Percentiles rank a stretch among this genome's conserved stretches.
Evolutionary conservation across 2,113 vertebrate species (phyloP).

Genomic region (Pteruthius melanotis): DNA sequence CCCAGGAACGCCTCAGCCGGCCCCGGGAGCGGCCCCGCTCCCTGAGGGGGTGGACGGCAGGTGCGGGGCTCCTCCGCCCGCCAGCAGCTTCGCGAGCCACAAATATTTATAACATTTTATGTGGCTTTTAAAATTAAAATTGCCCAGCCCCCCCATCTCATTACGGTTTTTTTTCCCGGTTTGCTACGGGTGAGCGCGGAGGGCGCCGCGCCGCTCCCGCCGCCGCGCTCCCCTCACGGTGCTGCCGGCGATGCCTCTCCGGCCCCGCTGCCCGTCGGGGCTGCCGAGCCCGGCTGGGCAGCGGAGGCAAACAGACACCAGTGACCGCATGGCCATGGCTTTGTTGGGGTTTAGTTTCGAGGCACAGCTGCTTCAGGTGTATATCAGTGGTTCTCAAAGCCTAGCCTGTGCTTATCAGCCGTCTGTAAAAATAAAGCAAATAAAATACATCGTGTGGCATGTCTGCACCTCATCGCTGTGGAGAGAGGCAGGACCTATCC

Average conservation of each 20-base stretch:
- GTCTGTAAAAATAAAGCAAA: background rate
- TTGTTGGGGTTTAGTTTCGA: background rate
- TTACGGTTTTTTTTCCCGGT: background rate
- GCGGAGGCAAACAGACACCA: background rate
- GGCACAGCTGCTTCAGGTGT: background rate
- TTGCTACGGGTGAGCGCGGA: background rate
- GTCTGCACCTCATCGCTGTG: fast-evolving
- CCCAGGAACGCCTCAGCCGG: background rate
- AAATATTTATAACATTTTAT: background rate
- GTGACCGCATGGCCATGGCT: fast-evolving
- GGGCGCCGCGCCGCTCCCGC: background rate
- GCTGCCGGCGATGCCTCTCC: background rate
- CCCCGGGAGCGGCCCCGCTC: background rate
- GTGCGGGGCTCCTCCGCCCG: background rate
- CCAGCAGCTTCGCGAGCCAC: background rate
- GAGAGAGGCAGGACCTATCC: background rate
- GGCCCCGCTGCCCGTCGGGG: background rate
- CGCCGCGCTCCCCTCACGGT: background rate
- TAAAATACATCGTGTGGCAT: background rate
- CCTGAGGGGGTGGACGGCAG: background rate
- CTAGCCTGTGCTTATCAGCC: background rate
- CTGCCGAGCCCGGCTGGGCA: background rate
- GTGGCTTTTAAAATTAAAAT: background rate
- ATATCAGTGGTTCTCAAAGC: fast-evolving
- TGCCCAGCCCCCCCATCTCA: background rate